phyloP scores from a whole-genome alignment of 35 echinoderm and acorn worm genomes.

The Strongylocentrotus purpuratus region DNA sequence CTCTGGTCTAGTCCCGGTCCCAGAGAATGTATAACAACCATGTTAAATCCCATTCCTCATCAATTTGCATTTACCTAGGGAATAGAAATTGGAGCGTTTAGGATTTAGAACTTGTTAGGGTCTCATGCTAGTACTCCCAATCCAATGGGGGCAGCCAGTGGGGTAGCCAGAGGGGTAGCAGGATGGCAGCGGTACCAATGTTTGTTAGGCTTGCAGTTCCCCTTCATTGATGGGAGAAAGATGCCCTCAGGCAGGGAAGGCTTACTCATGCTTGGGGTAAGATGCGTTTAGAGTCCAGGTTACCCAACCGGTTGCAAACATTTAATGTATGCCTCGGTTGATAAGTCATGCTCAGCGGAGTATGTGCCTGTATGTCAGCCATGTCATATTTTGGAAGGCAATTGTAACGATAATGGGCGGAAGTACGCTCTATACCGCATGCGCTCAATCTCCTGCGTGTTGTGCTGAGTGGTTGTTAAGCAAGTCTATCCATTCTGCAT shows the following conservation, averaged over 20 bases:
- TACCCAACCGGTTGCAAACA: slow-evolving; percentile 8
- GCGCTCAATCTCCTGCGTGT: background rate
- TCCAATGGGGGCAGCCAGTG: background rate
- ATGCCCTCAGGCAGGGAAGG: slow-evolving; percentile 14
- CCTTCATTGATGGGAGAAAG: slow-evolving; percentile 31
- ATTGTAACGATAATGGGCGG: background rate
- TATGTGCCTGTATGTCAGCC: background rate
- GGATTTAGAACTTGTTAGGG: slow-evolving; percentile 38
- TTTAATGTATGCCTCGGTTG: slow-evolving; percentile 30
- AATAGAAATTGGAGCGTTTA: background rate
- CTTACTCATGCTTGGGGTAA: background rate
- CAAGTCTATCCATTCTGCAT: background rate
- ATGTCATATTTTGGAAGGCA: background rate
- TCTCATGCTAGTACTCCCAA: background rate
- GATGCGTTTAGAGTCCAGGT: slow-evolving; percentile 23
- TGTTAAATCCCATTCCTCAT: slow-evolving; percentile 34
- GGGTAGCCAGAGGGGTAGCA: background rate
- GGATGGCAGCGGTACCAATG: background rate
- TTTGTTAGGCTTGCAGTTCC: background rate
- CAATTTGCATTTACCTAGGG: background rate
- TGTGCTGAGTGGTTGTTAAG: background rate
- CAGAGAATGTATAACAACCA: slow-evolving; percentile 20
- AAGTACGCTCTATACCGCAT: background rate
- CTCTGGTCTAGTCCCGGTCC: background rate
- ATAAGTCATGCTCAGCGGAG: slow-evolving; percentile 13